These are phyloP conservation scores for Episyrphus balteatus DNA, from an alignment of 1,140 invertebrate genomes.

Conservation along the genomic window DNA sequence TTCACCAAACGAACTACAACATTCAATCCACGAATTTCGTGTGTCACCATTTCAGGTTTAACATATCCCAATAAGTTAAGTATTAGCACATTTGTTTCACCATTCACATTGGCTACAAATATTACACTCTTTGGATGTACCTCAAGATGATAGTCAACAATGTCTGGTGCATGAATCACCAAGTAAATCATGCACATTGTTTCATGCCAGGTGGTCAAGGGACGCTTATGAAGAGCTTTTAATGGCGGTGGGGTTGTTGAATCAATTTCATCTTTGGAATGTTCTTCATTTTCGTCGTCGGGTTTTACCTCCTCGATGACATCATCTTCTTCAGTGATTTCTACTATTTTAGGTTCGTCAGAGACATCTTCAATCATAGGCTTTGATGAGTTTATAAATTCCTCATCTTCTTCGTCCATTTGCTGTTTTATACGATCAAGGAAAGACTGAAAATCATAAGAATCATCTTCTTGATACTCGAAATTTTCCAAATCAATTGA, in stretches of 20 bases:
- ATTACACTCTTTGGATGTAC: constrained; percentile 1
- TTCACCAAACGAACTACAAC: constrained; percentile 8
- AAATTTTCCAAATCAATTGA: neutral
- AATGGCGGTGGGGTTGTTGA: constrained; percentile 4
- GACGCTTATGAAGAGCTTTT: constrained; percentile 4
- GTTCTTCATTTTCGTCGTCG: too few relatives aligned
- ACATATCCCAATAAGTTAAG: constrained; percentile 4
- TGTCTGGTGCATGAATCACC: constrained; percentile 6
- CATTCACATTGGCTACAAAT: constrained; percentile 3
- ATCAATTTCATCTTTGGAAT: neutral
- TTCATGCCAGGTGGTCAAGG: constrained; percentile 6
- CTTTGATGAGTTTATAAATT: too few relatives aligned
- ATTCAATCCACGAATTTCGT: constrained; percentile 9
- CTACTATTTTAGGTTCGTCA: too few relatives aligned
- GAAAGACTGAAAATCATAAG: too few relatives aligned
- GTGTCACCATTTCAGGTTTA: constrained; percentile 3
- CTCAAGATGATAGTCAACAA: constrained; percentile 3
- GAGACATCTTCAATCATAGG: too few relatives aligned
- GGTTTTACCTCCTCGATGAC: too few relatives aligned
- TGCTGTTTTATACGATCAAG: too few relatives aligned
- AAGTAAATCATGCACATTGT: constrained; percentile 6
- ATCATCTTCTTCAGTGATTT: too few relatives aligned
- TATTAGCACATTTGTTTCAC: constrained; percentile 3
- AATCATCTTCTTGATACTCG: too few relatives aligned
- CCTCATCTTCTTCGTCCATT: too few relatives aligned